phyloP scores from a whole-genome alignment of 2,113 vertebrate genomes.

The Poeciliopsis prolifica region DNA sequence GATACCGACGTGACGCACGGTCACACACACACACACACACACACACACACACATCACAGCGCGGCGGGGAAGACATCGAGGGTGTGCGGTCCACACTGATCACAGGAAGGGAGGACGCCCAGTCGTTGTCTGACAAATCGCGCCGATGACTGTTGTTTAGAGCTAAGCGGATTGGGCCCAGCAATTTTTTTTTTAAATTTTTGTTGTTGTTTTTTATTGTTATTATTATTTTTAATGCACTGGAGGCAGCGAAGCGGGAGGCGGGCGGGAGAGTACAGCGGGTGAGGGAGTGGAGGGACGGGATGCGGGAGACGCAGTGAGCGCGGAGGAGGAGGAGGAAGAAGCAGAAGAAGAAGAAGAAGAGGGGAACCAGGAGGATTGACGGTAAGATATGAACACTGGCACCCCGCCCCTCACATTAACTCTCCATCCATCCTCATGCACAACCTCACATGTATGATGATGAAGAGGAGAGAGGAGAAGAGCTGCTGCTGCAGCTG shows the following conservation, averaged over 20 bases:
- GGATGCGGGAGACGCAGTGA: constrained; percentile 77
- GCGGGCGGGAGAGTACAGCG: constrained; percentile 49
- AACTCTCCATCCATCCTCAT: constrained; percentile 1
- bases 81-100: constrained; percentile 62
- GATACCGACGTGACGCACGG: constrained; percentile 75
- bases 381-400: constrained; percentile 77
- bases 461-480: constrained; percentile 22
- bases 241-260: constrained; percentile 42
- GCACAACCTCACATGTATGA: constrained; percentile 43
- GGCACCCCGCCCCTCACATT: constrained; percentile 57
- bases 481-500: constrained; percentile 34
- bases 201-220: not conserved
- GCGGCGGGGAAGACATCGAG: constrained; percentile 71
- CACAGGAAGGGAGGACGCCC: constrained; percentile 62
- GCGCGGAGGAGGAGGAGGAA: constrained; percentile 65
- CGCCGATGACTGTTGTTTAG: constrained; percentile 53
- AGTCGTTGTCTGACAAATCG: constrained; percentile 61
- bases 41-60: constrained; percentile 51
- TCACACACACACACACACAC: constrained; percentile 33
- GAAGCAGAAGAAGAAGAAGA: constrained; percentile 45
- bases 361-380: constrained; percentile 63
- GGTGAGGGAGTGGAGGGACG: constrained; percentile 66
- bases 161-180: constrained; percentile 28
- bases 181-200: not conserved
- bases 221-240: constrained; percentile 54